Evolutionary conservation across 2,113 vertebrate genomes (phyloP), one percentile per base, ranked within the genome.

Genomic region (Tyto alba): DNA sequence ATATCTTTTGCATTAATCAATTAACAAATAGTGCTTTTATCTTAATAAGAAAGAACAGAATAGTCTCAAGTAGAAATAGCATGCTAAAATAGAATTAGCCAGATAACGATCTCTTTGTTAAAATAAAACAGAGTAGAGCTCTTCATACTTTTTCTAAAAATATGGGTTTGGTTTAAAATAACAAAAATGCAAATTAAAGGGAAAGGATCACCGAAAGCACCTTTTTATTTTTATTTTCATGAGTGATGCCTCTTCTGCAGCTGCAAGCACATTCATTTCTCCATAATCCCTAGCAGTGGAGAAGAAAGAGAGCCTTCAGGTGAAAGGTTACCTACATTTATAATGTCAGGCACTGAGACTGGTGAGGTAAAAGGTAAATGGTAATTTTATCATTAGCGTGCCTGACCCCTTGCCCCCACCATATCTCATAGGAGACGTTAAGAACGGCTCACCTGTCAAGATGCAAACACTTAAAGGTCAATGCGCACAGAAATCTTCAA

Each of bases 341-440:
- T 98, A 98, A 98, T 98, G 98, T 97, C 98, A 98, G 97, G 95
- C 85, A 77, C 93, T 6, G 82, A 97, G 96, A 83, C 94, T 96
- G 96, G 97, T 34, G 71, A 98, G 97, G 98, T 97, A 98, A 97
- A 98, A 98, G 97, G 98, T 98, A 98, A 98, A 98, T 97, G 98
- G 98, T 98, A 98, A 98, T 98, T 98, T 98, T 98, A 97, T 97
- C 98, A 98, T 98, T 98, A 98, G 98, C 98, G 34, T 98, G 97
- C 97, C 98, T 98, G 98, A 98, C 98, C 98, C 97, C 84, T 82
- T 97, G 96, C 86, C 97, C 97, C 2, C 34, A 83, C 96, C 91
- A 71, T 98, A 97, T 97, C 98, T 98, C 98, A 98, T 19, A 93
- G 97, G 95, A 97, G 97, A 92, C 9, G 7, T 97, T 97, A 95